A percentile compares a stretch with the other conserved stretches of the same genome.
Evolutionary conservation across 2,888 invertebrate genomes (phyloP).

Genomic region (Leucania comma): DNA sequence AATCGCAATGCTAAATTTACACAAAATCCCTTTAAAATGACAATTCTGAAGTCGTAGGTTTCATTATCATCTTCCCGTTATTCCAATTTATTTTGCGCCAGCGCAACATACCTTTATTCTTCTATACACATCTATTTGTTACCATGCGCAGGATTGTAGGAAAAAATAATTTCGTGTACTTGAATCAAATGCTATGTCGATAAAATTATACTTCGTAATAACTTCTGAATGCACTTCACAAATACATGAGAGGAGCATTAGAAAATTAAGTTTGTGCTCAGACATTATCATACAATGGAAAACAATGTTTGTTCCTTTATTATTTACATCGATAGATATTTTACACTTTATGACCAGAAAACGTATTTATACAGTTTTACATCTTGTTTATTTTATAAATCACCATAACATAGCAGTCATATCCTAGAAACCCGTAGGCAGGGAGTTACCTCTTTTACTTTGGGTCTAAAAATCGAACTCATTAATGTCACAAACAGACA

Average conservation of each 20-base stretch:
- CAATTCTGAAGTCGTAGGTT: not conserved
- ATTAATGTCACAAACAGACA: no score
- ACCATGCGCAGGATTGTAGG: not conserved
- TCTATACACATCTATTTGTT: not conserved
- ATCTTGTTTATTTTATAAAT: constrained; percentile 25
- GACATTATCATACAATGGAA: constrained; percentile 37
- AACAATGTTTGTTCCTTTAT: constrained; percentile 7
- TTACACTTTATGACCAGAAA: constrained; percentile 28
- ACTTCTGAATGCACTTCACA: constrained; percentile 48
- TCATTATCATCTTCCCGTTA: not conserved
- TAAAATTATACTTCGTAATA: constrained; percentile 18
- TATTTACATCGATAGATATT: constrained; percentile 45
- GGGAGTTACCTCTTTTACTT: not conserved
- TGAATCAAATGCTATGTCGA: constrained; percentile 4
- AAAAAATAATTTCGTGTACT: not conserved
- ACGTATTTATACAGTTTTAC: constrained; percentile 4
- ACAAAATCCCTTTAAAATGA: not conserved
- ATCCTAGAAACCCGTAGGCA: not conserved
- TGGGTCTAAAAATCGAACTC: not conserved
- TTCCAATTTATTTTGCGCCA: not conserved
- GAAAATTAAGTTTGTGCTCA: constrained; percentile 52
- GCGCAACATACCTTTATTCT: not conserved
- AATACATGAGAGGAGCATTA: constrained; percentile 41
- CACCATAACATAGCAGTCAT: constrained; percentile 5
- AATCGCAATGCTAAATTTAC: not conserved